phyloP scores from a whole-genome alignment of 2,888 invertebrate species.

The Mongoloraphidia duomilia region DNA sequence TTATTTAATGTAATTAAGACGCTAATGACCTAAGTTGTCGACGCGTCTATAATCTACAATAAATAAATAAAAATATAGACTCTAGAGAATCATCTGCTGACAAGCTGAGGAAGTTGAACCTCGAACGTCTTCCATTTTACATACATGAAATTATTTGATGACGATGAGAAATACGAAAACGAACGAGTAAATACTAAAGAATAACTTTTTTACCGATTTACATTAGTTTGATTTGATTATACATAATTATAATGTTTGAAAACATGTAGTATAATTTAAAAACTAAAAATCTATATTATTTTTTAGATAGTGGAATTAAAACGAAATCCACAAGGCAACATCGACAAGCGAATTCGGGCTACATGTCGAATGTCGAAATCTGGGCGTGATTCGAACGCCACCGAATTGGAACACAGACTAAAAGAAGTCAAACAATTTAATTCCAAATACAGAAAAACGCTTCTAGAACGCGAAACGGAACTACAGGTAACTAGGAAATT shows the following conservation, averaged over 20 bases:
- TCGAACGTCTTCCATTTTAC: no score
- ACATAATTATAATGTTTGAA: neutral
- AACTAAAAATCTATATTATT: conserved; percentile 12
- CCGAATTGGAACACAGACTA: conserved; percentile 68
- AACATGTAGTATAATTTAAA: conserved; percentile 1
- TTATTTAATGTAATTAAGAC: no score
- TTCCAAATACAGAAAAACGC: conserved; percentile 64
- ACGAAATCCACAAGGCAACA: conserved; percentile 68
- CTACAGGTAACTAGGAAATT: conserved; percentile 41
- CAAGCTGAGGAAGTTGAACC: no score
- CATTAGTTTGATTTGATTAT: no score
- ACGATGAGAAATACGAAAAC: no score
- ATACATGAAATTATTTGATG: no score
- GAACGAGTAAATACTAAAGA: neutral
- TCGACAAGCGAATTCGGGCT: conserved; percentile 71
- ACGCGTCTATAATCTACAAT: no score
- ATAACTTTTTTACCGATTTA: neutral
- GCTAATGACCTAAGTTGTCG: no score
- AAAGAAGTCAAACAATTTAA: conserved; percentile 75
- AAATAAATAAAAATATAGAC: no score
- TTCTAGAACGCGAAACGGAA: conserved; percentile 73
- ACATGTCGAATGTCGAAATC: conserved; percentile 71
- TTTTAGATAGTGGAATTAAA: conserved; percentile 76
- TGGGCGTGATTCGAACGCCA: conserved; percentile 66
- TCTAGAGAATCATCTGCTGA: no score